Conservation (phyloP, 2,113 vertebrate species). For the Peromyscus leucopus region DNA sequence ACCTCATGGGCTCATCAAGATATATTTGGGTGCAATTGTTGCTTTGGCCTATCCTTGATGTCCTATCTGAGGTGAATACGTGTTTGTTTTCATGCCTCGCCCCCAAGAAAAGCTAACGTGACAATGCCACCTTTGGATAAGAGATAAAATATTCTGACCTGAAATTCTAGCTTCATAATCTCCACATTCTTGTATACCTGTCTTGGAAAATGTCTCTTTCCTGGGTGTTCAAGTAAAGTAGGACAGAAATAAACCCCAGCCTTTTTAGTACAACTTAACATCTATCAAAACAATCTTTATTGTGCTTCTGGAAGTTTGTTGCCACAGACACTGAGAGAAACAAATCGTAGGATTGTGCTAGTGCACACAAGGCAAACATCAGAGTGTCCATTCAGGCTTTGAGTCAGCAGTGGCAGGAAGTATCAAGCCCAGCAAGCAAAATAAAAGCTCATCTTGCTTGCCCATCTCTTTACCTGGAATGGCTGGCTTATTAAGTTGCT, state of each 20-base stretch:
- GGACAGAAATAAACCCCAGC: not conserved
- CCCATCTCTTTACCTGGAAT: not conserved
- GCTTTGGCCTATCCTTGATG: not conserved
- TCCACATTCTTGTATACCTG: not conserved
- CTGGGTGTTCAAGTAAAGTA: not conserved
- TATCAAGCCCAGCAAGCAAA: not conserved
- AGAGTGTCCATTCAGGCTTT: not conserved
- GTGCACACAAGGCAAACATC: not conserved
- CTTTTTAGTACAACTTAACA: not conserved
- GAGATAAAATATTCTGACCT: constrained; percentile 1
- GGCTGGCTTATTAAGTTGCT: not conserved
- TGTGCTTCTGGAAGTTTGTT: not conserved
- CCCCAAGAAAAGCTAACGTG: not conserved
- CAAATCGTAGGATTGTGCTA: fast-evolving
- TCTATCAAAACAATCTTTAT: not conserved
- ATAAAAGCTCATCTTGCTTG: constrained; percentile 30
- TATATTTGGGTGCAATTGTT: not conserved
- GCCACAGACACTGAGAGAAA: not conserved
- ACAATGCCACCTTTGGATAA: not conserved
- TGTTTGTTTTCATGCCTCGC: not conserved
- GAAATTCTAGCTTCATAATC: not conserved
- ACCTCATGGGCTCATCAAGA: not conserved
- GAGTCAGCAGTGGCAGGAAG: not conserved
- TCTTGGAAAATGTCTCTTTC: not conserved
- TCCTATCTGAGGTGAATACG: not conserved